Evolutionary conservation across 1,140 invertebrate species (phyloP).

Genomic region (Bombus confusus): DNA sequence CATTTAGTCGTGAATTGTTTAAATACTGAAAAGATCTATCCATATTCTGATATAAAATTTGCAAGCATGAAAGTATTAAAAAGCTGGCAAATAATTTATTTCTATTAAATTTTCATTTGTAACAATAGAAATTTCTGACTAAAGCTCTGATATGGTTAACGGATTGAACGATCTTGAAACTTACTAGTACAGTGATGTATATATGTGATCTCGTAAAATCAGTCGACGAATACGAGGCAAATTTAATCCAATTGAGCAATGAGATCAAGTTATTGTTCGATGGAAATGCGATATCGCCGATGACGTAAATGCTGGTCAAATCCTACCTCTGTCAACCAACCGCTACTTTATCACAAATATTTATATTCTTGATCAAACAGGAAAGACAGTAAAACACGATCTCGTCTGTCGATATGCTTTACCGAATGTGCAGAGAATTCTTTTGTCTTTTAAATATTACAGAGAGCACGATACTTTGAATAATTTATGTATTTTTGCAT

Average conservation of each 20-base stretch:
- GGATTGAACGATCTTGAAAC: too few species aligned
- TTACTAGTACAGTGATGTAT: too few species aligned
- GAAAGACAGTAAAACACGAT: neutral
- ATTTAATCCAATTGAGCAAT: conserved; percentile 47
- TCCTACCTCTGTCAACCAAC: neutral
- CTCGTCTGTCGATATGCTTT: too few species aligned
- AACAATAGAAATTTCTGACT: too few species aligned
- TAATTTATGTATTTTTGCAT: too few species aligned
- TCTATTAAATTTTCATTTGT: too few species aligned
- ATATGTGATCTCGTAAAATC: neutral
- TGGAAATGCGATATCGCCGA: neutral
- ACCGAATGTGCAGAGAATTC: too few species aligned
- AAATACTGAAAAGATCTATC: neutral
- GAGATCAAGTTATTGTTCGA: conserved; percentile 8
- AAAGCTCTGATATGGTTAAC: neutral
- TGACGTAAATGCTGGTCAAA: conserved; percentile 19
- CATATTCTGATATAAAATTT: neutral
- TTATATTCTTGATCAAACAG: neutral
- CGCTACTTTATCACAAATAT: neutral
- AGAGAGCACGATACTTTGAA: too few species aligned
- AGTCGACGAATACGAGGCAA: neutral
- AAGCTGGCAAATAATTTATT: too few species aligned
- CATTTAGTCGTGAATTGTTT: neutral
- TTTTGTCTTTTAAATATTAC: too few species aligned
- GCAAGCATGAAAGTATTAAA: neutral